Base-by-base conservation (phyloP, 1,140 invertebrate genomes). In the Nixonia krombeini region DNA sequence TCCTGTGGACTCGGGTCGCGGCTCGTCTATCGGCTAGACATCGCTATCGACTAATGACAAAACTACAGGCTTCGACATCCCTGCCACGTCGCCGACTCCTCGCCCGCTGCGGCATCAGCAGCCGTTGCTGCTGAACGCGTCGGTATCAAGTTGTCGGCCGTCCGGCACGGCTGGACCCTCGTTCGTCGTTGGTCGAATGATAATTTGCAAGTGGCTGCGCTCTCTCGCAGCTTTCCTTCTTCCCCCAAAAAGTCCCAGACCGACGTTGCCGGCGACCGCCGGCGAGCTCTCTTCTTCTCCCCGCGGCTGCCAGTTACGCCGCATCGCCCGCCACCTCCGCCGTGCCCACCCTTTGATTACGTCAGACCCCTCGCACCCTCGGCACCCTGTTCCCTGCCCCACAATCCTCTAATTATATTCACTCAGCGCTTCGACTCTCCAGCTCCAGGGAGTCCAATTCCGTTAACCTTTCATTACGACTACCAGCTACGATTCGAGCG, bases 321-420 rank as follows among this genome's bases (percentile, higher is more conserved):
- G 44, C 62, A 26, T 55, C 62, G 49, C 35, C 46, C 40, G 47
- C 67, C 61, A 50, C 46, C 55, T 45, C 56, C 50, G 66, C 73
- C 71, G 53, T 74, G 73, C 74, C 78, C 80, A 81, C 79, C 80
- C 81, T 81, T 83, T 80, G 78, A 81, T 81, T 81, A 81, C 76
- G 78, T 80, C 78, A 81, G 73, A 76, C 78, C 78, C 75, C 72
- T 70, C 73, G 70, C 75, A 29, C 58, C 70, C 71, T 51, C 51
- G 56, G 51, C 62, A 47, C 64, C 56, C 67, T 51, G 55, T 59
- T 59, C 72, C 55, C 52, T 62, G 62, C 61, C 70, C 78, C 69
- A 49, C 77, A 72, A 79, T 84, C 82, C 83, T 83, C 82, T 84
- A 85, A 84, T 83, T 84, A 85, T 80, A 82, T 84, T 82, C 82